These are phyloP conservation scores for Chymomyza costata DNA, from an alignment of 1,140 invertebrate species.

Conservation along the genomic window DNA sequence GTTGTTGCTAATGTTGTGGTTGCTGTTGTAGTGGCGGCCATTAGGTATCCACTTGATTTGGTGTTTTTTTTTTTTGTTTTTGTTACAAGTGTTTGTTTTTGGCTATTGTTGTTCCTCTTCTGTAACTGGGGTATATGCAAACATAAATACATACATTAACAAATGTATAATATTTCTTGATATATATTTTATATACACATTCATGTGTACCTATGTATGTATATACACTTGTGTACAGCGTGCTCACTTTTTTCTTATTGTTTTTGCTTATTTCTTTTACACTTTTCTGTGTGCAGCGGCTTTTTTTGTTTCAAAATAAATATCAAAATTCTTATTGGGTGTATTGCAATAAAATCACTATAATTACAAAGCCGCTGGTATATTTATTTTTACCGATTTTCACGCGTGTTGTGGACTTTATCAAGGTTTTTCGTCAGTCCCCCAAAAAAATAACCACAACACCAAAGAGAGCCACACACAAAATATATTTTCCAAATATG, in stretches of 20 bases:
- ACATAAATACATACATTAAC: not conserved
- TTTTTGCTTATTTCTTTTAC: constrained; percentile 10
- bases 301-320: constrained; percentile 25
- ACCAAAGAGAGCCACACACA: constrained; percentile 28
- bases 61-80: not conserved
- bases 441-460: constrained; percentile 19
- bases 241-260: constrained; percentile 26
- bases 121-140: not conserved
- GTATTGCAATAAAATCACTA: constrained; percentile 25
- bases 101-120: not conserved
- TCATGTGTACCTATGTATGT: not conserved
- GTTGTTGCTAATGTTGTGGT: constrained; percentile 54
- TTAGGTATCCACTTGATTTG: constrained; percentile 47
- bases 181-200: not conserved
- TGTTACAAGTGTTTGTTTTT: not conserved
- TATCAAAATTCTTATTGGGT: constrained; percentile 27
- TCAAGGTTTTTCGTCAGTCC: constrained; percentile 54
- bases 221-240: constrained; percentile 31
- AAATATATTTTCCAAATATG: constrained; percentile 15
- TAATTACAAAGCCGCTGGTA: too few species aligned
- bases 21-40: constrained; percentile 65
- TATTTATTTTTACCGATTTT: constrained; percentile 39
- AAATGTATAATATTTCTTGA: not conserved
- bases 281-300: constrained; percentile 32
- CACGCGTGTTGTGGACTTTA: constrained; percentile 30